Evolutionary conservation across 2,797 vertebrate species (phyloP).

Genomic region (Chromobotia macracanthus): DNA sequence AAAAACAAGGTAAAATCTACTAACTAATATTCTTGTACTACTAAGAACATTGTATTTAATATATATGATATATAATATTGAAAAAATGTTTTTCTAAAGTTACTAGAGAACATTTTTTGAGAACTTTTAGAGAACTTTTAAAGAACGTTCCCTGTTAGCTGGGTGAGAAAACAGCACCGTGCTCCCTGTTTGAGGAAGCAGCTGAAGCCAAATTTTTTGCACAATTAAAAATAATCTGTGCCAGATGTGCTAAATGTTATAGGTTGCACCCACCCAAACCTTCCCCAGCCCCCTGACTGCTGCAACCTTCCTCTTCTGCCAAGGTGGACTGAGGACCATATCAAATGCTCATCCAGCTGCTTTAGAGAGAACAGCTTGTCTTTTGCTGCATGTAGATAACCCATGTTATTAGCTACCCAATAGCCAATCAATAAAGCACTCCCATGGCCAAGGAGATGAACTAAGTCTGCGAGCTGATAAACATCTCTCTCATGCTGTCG

Average conservation of each 20-base stretch:
- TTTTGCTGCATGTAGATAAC: constrained; percentile 84
- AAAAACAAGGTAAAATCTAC: too few relatives aligned
- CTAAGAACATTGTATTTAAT: too few relatives aligned
- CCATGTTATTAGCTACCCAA: constrained; percentile 84
- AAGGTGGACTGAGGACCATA: constrained; percentile 66
- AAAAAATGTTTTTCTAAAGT: too few relatives aligned
- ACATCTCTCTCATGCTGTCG: constrained; percentile 78
- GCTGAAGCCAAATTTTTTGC: not conserved
- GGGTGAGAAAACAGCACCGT: not conserved
- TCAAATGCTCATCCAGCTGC: constrained; percentile 77
- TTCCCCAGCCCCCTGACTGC: constrained; percentile 35
- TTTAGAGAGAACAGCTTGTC: constrained; percentile 74
- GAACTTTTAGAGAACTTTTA: too few relatives aligned
- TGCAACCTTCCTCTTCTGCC: constrained; percentile 54
- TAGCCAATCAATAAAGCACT: constrained; percentile 84
- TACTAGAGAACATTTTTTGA: too few relatives aligned
- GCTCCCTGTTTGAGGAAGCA: not conserved
- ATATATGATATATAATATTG: too few relatives aligned
- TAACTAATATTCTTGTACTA: too few relatives aligned
- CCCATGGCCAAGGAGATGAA: constrained; percentile 75
- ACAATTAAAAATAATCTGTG: not conserved
- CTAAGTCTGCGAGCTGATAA: constrained; percentile 80
- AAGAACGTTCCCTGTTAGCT: too few relatives aligned
- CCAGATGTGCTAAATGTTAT: not conserved
- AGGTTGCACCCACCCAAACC: constrained; percentile 6